phyloP scores from a whole-genome alignment of 1,140 invertebrate genomes.

The Trialeurodes vaporariorum region DNA sequence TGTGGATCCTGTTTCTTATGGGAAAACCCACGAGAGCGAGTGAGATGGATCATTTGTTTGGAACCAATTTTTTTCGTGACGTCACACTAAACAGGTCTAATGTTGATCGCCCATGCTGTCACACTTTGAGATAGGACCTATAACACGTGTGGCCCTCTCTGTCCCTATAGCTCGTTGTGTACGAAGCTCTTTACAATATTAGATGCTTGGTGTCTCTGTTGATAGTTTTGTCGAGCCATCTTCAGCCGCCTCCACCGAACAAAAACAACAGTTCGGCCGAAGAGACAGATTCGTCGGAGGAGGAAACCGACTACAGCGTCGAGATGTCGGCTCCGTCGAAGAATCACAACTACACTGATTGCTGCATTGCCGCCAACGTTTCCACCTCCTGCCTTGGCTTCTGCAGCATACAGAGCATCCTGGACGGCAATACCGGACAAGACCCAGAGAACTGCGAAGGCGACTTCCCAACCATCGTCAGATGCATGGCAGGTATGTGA shows the following conservation, averaged over 20 bases:
- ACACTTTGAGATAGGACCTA: too few species aligned
- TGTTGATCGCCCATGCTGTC: too few species aligned
- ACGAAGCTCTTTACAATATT: too few species aligned
- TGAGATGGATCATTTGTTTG: too few species aligned
- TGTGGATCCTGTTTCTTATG: too few species aligned
- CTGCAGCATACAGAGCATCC: constrained; percentile 67
- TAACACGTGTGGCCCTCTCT: too few species aligned
- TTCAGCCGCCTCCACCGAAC: constrained; percentile 23
- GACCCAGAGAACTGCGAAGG: constrained; percentile 64
- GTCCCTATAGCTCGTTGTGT: too few species aligned
- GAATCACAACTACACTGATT: constrained; percentile 62
- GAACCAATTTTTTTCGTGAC: too few species aligned
- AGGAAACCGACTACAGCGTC: constrained; percentile 10
- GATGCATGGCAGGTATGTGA: constrained; percentile 44
- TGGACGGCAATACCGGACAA: constrained; percentile 61
- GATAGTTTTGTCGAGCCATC: constrained; percentile 42
- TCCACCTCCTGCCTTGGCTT: constrained; percentile 56
- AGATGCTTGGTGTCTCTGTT: constrained; percentile 25
- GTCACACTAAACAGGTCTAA: too few species aligned
- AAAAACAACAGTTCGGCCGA: constrained; percentile 12
- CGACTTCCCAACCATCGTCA: constrained; percentile 62
- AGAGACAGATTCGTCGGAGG: constrained; percentile 31
- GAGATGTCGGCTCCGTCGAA: constrained; percentile 29
- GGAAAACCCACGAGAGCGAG: too few species aligned
- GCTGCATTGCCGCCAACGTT: constrained; percentile 55